Evolutionary conservation across 2,888 invertebrate genomes (phyloP), one percentile per base, ranked within the genome.

Genomic region (Polietes domitor): DNA sequence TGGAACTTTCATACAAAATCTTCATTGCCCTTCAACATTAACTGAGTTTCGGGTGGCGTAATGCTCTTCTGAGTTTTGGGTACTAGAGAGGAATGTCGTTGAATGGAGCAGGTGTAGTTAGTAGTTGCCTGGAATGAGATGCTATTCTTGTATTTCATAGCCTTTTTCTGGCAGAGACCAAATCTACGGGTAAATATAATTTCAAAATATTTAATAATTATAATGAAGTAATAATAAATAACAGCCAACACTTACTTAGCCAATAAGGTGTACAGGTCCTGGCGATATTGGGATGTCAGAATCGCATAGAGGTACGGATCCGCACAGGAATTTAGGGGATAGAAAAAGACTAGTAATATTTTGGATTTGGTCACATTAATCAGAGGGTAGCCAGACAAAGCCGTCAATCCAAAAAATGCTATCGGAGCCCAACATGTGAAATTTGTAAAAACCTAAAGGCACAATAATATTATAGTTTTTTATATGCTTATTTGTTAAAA

Each of bases 241-340:
- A 10, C 37, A 65, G 17, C 12, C 55, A 21, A 68, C 58, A 86
- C 88, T 85, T 93, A 96, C 93, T 95, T 94, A 2, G 95, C 94
- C 70, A 96, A 92, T 53, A 96, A 90, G 12, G 94, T 93, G 74
- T 95, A 93, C 24, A 96, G 93, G 91, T 98, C 97, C 87, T 95
- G 94, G 55, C 97, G 94, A 90, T 97, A 97, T 91, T 97, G 97
- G 85, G 97, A 95, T 7, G 98, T 98, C 89, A 97, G 93, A 87
- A 98, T 96, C 19, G 97, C 98, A 92, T 98, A 98, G 2, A 98
- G 93, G 93, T 97, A 98, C 0, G 98, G 98, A 92, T 98, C 98
- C 50, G 98, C 97, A 90, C 97, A 97, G 0, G 97, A 96, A 92
- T 98, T 98, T 83, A 98, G 92, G 0, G 98, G 98, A 90, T 98